Evolutionary conservation across 2,797 vertebrate genomes (phyloP), one percentile per base, ranked within the genome.

Genomic region (Capromys pilorides): DNA sequence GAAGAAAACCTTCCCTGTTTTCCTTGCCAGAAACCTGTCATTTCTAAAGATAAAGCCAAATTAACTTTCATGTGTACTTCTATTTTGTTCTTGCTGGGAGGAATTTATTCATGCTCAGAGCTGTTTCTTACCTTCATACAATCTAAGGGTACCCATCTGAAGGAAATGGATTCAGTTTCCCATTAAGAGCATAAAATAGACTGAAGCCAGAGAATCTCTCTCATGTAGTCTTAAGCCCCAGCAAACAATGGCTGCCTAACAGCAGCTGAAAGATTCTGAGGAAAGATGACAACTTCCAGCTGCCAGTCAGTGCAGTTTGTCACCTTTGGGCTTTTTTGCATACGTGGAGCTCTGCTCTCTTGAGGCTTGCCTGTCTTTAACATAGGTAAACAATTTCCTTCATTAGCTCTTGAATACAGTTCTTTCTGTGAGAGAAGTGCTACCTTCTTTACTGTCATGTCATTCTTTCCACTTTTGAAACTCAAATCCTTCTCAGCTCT

Each of bases 31-130:
- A 95, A 93, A 92, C 5, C n/a, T 95, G 45, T 31, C 86, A 93
- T 95, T 95, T 97, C 51, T 82, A 90, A 93, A 95, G 71, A 96
- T 89, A 96, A 97, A 96, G 77, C 41, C 88, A 95, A 93, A 91
- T 95, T 94, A 97, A 88, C 41, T 95, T 95, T 39, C 57, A 61
- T 19, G 16, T 95, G 61, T 90, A 82, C 87, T 94, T 95, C 79
- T 88, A 78, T 94, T 96, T 93, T 95, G 75, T 90, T 92, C 95
- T 96, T 91, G 80, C 94, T 94, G 88, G 93, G 96, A 97, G 24
- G 87, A 92, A 86, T 90, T 97, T 96, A 90, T 90, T 96, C 94
- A 90, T 85, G 80, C 90, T 93, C 86, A 88, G 93, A 90, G 69
- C 51, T 64, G 11, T 57, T 94, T 95, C 59, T 95, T 93, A 93